Conservation (phyloP, 2,888 invertebrate genomes). For the Catocala sponsa region DNA sequence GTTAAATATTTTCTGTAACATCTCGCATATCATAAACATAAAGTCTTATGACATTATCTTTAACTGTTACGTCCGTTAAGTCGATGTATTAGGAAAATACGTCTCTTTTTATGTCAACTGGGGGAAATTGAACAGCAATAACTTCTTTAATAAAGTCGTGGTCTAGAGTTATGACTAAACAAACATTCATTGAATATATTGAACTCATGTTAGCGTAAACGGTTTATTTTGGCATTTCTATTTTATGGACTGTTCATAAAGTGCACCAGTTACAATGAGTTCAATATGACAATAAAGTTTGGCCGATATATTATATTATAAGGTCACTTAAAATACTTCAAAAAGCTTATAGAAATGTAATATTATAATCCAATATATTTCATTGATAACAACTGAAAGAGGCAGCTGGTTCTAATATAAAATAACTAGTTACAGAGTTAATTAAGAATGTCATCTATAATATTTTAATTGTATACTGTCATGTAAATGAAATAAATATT, state of each 20-base stretch:
- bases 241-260: slow-evolving; percentile 5
- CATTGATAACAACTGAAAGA: too few species aligned
- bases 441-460: too few species aligned
- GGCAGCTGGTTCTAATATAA: too few species aligned
- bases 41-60: slow-evolving; percentile 61
- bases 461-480: too few species aligned
- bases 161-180: slow-evolving; percentile 45
- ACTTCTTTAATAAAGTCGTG: slow-evolving; percentile 53
- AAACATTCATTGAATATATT: slow-evolving; percentile 51
- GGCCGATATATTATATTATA: not conserved
- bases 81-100: slow-evolving; percentile 76
- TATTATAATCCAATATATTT: too few species aligned
- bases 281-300: not conserved
- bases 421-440: too few species aligned
- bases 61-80: slow-evolving; percentile 56
- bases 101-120: slow-evolving; percentile 68
- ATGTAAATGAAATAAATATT: too few species aligned
- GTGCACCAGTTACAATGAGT: not conserved
- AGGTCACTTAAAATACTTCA: too few species aligned
- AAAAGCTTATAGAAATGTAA: too few species aligned
- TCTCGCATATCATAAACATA: slow-evolving; percentile 71
- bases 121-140: slow-evolving; percentile 71
- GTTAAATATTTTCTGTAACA: slow-evolving; percentile 54
- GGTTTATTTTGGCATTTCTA: slow-evolving; percentile 9
- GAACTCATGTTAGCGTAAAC: slow-evolving; percentile 37